phyloP scores from a whole-genome alignment of 2,797 vertebrate genomes.

The Merluccius polli region DNA sequence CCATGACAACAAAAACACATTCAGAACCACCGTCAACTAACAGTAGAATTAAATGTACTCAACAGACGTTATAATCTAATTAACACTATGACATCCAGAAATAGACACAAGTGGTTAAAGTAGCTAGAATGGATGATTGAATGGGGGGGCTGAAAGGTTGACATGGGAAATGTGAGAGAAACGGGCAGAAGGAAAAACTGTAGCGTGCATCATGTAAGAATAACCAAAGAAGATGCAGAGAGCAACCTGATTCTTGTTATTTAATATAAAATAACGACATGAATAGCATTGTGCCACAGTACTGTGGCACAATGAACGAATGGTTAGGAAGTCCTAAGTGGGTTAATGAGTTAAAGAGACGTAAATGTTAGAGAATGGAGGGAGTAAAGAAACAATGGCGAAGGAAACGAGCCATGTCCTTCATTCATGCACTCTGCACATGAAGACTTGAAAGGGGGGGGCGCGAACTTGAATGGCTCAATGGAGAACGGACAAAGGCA shows the following conservation, averaged over 20 bases:
- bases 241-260: not conserved
- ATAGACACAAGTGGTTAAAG: slow-evolving; percentile 11
- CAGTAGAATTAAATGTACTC: slow-evolving; percentile 28
- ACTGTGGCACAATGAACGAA: not conserved
- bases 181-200: slow-evolving; percentile 18
- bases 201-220: not conserved
- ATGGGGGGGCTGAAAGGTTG: slow-evolving; percentile 29
- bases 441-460: not conserved
- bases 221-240: not conserved
- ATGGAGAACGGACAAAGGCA: not conserved
- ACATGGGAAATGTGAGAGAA: slow-evolving; percentile 9
- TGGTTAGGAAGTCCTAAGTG: not conserved
- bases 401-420: slow-evolving; percentile 1
- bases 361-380: not conserved
- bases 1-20: not conserved
- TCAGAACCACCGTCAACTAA: slow-evolving; percentile 51
- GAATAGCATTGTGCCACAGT: too few species aligned
- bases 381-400: slow-evolving; percentile 4
- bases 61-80: slow-evolving; percentile 28
- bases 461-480: not conserved
- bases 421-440: not conserved
- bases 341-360: not conserved
- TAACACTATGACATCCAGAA: slow-evolving; percentile 14
- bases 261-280: not conserved
- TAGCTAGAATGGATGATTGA: slow-evolving; percentile 44